Base-by-base conservation (phyloP, 2,113 vertebrate species). In the Oxyura jamaicensis region DNA sequence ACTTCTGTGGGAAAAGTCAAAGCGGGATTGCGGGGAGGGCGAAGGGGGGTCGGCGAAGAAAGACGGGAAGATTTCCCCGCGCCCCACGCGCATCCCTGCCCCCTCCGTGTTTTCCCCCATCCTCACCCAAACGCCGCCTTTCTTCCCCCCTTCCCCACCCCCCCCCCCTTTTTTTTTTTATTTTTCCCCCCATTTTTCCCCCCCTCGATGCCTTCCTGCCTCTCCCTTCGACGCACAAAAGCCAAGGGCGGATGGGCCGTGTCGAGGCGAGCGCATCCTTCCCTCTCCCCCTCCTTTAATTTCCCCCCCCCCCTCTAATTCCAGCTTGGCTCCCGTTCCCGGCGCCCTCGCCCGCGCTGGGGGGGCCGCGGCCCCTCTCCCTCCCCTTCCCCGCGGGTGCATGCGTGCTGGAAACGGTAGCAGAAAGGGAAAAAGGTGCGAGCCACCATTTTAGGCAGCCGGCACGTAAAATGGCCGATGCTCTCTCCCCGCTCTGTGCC, bases 1-100 rank as follows among this genome's bases (percentile, higher is more conserved):
- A 98, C 98, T 98, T 99, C 98, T 98, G 98, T 99, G 98, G 98
- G 98, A 99, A 99, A 98, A 99, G 98, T 99, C 98, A 98, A 98
- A 98, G 98, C 98, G 97, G 98, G 98, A 98, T 95, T 80, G 95
- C 83, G 92, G 97, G 95, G 96, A 96, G 93, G 95, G 86, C 9
- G 96, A 96, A 94, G 91, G 96, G 97, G 80, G 95, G 91, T 93
- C 76, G 60, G 67, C 55, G 92, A 98, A 97, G 96, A 98, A 97
- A 98, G 95, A 93, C 95, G 92, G 96, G 92, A 97, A 96, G 96
- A 96, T 92, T 69, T n/a, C 78, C 83, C 82, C 5, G 4, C 76
- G 25, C 85, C 90, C 84, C 81, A 28, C 5, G 14, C 7, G 12
- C 81, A 74, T 91, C 91, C 83, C 86, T 74, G 35, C 91, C 84